A percentile compares a stretch with the other conserved stretches of the same genome.
These are phyloP conservation scores for Cryptophagus acutangulus DNA, from an alignment of 2,888 invertebrate genomes.

Conservation along the genomic window DNA sequence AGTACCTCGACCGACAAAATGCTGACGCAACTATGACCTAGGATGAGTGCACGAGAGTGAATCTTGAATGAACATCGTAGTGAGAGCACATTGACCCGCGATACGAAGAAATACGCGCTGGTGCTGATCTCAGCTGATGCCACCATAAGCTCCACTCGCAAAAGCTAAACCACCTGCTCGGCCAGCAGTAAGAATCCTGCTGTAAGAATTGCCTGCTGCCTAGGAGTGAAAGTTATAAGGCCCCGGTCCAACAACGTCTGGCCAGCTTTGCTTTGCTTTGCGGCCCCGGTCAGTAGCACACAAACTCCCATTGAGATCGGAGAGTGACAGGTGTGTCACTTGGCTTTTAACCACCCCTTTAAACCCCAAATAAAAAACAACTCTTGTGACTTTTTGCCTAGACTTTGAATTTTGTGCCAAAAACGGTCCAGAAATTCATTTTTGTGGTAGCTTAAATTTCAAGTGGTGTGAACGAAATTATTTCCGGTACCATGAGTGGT, in stretches of 20 bases:
- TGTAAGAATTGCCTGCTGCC: slow-evolving; percentile 13
- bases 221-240: slow-evolving; percentile 32
- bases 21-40: slow-evolving; percentile 39
- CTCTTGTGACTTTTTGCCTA: no score
- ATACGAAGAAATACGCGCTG: slow-evolving; percentile 8
- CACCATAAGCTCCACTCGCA: slow-evolving; percentile 3
- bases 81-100: slow-evolving; percentile 26
- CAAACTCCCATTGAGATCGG: slow-evolving; percentile 40
- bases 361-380: no score
- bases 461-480: no score
- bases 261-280: slow-evolving; percentile 12
- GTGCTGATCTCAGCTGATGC: slow-evolving; percentile 22
- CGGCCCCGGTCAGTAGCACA: slow-evolving; percentile 43
- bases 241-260: slow-evolving; percentile 26
- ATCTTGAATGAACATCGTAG: slow-evolving; percentile 40
- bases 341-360: background rate
- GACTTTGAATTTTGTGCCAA: no score
- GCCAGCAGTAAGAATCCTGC: slow-evolving; percentile 18
- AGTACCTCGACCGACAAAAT: slow-evolving; percentile 1
- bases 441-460: slow-evolving; percentile 8
- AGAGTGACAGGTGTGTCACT: slow-evolving; percentile 33
- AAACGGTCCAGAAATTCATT: background rate
- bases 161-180: slow-evolving; percentile 18
- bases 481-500: slow-evolving; percentile 39
- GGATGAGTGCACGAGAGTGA: slow-evolving; percentile 37